Conservation (phyloP, 2,113 vertebrate species). For the Taxidea taxus region DNA sequence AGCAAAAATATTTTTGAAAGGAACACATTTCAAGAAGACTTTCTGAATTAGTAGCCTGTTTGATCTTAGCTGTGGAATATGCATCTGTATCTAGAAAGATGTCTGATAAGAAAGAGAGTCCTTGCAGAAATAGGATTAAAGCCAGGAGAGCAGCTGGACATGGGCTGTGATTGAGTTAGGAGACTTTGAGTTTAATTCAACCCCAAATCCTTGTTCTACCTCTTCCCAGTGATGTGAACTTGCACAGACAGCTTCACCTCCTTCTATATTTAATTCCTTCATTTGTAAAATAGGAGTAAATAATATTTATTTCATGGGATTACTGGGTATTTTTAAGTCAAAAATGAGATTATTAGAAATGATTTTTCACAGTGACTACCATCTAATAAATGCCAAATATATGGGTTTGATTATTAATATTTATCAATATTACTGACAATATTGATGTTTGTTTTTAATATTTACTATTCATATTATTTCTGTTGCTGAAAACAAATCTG, state of each 20-base stretch:
- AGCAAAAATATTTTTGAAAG: background rate
- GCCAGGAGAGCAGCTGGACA: background rate
- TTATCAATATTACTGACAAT: background rate
- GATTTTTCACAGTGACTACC: background rate
- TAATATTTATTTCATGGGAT: background rate
- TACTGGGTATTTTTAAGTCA: background rate
- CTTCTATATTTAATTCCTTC: background rate
- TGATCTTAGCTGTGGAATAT: background rate
- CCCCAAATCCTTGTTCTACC: background rate
- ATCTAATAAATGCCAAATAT: background rate
- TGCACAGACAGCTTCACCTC: background rate
- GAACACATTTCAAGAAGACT: background rate
- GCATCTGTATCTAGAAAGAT: background rate
- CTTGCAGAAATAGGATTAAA: no score
- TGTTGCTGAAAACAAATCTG: background rate
- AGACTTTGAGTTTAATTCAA: background rate
- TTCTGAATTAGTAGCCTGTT: background rate
- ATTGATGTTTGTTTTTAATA: background rate
- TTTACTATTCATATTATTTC: background rate
- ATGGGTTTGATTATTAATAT: background rate
- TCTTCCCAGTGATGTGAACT: background rate
- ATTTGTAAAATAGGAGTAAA: background rate
- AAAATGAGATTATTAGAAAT: constrained; percentile 24
- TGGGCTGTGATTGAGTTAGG: background rate
- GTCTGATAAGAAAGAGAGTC: background rate